Evolutionary conservation across 2,797 vertebrate genomes (phyloP), one percentile per base, ranked within the genome.

Genomic region (Hipposideros larvatus): DNA sequence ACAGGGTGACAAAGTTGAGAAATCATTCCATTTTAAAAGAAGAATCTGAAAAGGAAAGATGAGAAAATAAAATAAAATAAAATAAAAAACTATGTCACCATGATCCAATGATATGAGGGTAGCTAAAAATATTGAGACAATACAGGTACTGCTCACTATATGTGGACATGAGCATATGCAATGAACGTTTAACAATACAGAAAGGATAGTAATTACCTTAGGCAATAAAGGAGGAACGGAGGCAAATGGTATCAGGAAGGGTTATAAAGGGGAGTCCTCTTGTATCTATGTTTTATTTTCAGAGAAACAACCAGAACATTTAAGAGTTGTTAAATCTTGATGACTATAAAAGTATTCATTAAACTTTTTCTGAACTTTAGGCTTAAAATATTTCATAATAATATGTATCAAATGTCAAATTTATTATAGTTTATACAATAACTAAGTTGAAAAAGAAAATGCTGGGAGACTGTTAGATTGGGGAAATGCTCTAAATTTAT

Each of bases 11-110:
- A 68, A 37, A 79, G 7, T 31, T n/a, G 31, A 85, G 73, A 77
- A 61, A 15, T 59, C 79, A 94, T 57, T 84, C 22, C 16, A 51
- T 82, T 55, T 84, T 75, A 24, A 88, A 90, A 92, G 61, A 79
- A 59, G 9, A 82, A 82, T 68, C 9, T 34, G 26, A 34, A 90
- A 85, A 71, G 9, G 4, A 92, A 86, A 80, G 41, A 51, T 41
- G n/a, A 59, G 8, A 87, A 90, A 68, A 19, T 34, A 34, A 34
- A 34, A 34, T 34, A 34, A 34, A 34, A 34, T 34, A 85, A 90
- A 96, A 79, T 6, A 51, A 51, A 14, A 4, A 51, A 15, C 48
- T 43, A 5, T 77, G 5, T 24, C 19, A 18, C 10, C 16, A 74
- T 5, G 18, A 70, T 48, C 63, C 57, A 87, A 16, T 53, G 41